Conservation (phyloP, 2,888 invertebrate species). For the Spilarctia lutea region DNA sequence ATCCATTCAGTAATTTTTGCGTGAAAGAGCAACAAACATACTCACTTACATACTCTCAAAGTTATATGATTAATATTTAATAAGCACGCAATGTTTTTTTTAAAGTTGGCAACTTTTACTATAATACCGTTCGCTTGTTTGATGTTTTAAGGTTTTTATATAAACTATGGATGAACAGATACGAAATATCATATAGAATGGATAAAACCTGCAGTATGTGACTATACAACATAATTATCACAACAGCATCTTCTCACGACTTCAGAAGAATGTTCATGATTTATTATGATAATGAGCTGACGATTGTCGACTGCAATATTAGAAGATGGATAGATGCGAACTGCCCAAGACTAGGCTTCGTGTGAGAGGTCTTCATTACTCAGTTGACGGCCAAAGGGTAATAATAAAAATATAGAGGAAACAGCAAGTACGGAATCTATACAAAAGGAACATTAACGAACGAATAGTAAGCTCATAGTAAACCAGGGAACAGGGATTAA, state of each 20-base stretch:
- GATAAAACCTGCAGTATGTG: slow-evolving; percentile 13
- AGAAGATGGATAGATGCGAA: background rate
- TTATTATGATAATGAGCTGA: background rate
- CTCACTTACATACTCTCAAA: too few species aligned
- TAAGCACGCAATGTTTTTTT: background rate
- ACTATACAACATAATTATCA: slow-evolving; percentile 20
- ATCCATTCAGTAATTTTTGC: too few species aligned
- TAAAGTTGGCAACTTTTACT: background rate
- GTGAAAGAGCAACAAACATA: too few species aligned
- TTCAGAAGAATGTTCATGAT: slow-evolving; percentile 14
- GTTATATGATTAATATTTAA: too few species aligned
- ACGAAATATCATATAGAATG: background rate
- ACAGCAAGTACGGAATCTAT: background rate
- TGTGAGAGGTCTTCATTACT: background rate
- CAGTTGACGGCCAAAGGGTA: too few species aligned
- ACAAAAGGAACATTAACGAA: background rate
- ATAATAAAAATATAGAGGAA: background rate
- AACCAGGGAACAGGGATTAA: background rate
- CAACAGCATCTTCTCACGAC: slow-evolving; percentile 28
- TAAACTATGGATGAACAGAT: too few species aligned
- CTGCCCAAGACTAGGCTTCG: too few species aligned
- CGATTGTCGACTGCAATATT: background rate
- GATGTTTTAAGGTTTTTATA: background rate
- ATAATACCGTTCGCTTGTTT: background rate
- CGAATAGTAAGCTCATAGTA: background rate